A percentile compares a stretch with the other conserved stretches of the same genome.
Evolutionary conservation across 2,113 vertebrate species (phyloP).

Genomic region (Odontesthes bonariensis): DNA sequence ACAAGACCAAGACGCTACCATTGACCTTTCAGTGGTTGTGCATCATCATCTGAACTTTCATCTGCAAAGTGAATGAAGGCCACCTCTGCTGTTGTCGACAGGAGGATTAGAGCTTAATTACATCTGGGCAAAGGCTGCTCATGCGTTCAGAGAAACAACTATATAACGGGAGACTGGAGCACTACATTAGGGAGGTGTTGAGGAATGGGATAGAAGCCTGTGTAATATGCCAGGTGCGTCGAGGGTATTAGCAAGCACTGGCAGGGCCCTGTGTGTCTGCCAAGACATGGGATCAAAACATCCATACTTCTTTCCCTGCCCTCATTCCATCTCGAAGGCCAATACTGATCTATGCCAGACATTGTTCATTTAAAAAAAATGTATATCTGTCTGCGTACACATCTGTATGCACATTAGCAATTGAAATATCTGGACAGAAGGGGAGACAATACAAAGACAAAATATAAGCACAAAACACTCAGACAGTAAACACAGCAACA

Average conservation of each 20-base stretch:
- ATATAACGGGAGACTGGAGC: slow-evolving; percentile 21
- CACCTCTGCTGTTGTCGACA: slow-evolving; percentile 59
- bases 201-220: slow-evolving; percentile 68
- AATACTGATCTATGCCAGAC: slow-evolving; percentile 5
- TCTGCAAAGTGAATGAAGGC: slow-evolving; percentile 50
- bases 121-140: slow-evolving; percentile 50
- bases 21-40: slow-evolving; percentile 21
- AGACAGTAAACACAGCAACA: too few species aligned
- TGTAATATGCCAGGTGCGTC: slow-evolving; percentile 74
- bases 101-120: slow-evolving; percentile 70
- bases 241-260: slow-evolving; percentile 64
- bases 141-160: slow-evolving; percentile 43
- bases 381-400: slow-evolving; percentile 16
- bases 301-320: slow-evolving; percentile 30
- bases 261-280: slow-evolving; percentile 52
- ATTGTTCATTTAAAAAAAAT: slow-evolving; percentile 1
- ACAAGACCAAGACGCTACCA: slow-evolving; percentile 32
- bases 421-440: neutral
- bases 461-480: too few species aligned
- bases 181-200: slow-evolving; percentile 68
- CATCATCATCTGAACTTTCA: slow-evolving; percentile 40
- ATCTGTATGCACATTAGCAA: neutral
- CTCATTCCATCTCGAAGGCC: slow-evolving; percentile 47
- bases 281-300: slow-evolving; percentile 67
- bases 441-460: too few species aligned